Conservation (phyloP, 1,140 invertebrate species). For the Tenebrio molitor region DNA sequence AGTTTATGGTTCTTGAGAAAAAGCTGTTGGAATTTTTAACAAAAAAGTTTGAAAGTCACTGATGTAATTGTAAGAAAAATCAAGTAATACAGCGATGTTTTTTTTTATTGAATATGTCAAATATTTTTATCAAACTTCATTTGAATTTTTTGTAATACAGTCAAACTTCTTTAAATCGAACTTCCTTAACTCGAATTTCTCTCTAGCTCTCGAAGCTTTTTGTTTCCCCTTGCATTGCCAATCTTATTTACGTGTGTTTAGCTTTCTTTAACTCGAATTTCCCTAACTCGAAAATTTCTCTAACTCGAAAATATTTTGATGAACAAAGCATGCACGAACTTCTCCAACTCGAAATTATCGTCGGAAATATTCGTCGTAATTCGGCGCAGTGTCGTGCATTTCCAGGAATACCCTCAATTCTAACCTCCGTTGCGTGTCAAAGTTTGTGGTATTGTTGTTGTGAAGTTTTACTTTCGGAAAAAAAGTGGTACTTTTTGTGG, state of each 20-base stretch:
- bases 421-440: not conserved
- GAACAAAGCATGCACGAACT: slow-evolving; percentile 2
- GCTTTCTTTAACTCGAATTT: slow-evolving; percentile 31
- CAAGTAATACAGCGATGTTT: too few species aligned
- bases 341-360: not conserved
- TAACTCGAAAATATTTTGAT: slow-evolving; percentile 20
- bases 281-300: slow-evolving; percentile 36
- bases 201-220: not conserved
- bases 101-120: too few species aligned
- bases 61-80: too few species aligned
- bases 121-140: too few species aligned
- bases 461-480: not conserved
- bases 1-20: too few species aligned
- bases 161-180: too few species aligned
- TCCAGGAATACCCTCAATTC: not conserved
- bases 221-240: not conserved
- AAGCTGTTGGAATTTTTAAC: too few species aligned
- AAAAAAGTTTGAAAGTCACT: too few species aligned
- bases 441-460: not conserved
- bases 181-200: slow-evolving; percentile 8
- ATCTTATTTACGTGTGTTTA: not conserved
- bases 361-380: not conserved
- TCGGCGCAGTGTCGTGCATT: not conserved
- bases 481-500: too few species aligned
- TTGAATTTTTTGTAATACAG: too few species aligned